A percentile compares a stretch with the other conserved stretches of the same genome.
Evolutionary conservation across 2,888 invertebrate genomes (phyloP).

Genomic region (Sphaerophoria taeniata): DNA sequence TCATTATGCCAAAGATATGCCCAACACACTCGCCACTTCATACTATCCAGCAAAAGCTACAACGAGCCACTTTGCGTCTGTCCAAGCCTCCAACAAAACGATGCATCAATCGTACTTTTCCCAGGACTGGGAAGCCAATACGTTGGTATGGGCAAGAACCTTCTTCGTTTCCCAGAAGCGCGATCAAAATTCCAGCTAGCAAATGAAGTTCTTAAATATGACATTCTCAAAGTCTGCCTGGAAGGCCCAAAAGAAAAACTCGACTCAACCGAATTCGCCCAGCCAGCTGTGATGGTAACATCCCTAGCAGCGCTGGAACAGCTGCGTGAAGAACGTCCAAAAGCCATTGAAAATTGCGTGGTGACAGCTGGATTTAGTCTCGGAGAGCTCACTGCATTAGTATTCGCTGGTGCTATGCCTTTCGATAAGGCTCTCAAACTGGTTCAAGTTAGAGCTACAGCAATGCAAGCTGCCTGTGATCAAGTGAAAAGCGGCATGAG

Average conservation of each 20-base stretch:
- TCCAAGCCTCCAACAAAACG: slow-evolving; percentile 84
- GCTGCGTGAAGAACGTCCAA: slow-evolving; percentile 90
- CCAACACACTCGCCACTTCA: slow-evolving; percentile 16
- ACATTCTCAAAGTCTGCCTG: slow-evolving; percentile 92
- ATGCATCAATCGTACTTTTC: slow-evolving; percentile 90
- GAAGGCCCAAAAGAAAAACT: slow-evolving; percentile 91
- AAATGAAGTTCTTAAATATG: slow-evolving; percentile 91
- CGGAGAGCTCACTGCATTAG: slow-evolving; percentile 96
- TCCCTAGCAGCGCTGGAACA: slow-evolving; percentile 95
- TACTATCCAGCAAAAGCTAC: slow-evolving; percentile 16
- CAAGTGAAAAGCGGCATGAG: slow-evolving; percentile 91
- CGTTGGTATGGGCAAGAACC: slow-evolving; percentile 93
- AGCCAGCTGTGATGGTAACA: slow-evolving; percentile 94
- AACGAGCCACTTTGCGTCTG: no score
- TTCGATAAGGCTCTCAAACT: slow-evolving; percentile 87
- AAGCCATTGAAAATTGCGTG: slow-evolving; percentile 90
- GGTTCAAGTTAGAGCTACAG: slow-evolving; percentile 90
- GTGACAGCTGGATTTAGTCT: slow-evolving; percentile 97
- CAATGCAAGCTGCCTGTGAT: slow-evolving; percentile 94
- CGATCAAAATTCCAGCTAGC: slow-evolving; percentile 92
- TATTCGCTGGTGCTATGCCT: slow-evolving; percentile 91
- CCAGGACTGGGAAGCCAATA: slow-evolving; percentile 96
- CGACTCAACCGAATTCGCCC: slow-evolving; percentile 91
- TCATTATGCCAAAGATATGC: neutral
- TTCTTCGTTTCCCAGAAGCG: slow-evolving; percentile 89